Conservation (phyloP, 2,113 vertebrate species). For the Laticauda colubrina region DNA sequence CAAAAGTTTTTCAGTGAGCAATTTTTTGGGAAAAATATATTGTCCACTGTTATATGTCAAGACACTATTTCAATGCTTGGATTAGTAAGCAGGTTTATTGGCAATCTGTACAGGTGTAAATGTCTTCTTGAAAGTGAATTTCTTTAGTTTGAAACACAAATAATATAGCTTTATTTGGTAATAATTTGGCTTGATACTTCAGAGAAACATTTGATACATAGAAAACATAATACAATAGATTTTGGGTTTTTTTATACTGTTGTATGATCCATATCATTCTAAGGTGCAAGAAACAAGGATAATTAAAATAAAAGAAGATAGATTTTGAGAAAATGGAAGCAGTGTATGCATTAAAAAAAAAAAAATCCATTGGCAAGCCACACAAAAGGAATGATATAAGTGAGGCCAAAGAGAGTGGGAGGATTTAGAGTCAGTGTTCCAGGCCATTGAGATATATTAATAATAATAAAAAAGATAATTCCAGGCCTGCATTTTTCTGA, state of each 20-base stretch:
- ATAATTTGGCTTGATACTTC: background rate
- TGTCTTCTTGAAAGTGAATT: background rate
- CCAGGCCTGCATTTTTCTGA: slow-evolving; percentile 52
- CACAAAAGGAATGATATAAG: background rate
- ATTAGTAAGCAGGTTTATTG: background rate
- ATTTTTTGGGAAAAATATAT: no score
- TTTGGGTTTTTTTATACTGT: background rate
- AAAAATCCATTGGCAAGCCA: accelerated
- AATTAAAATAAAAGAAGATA: slow-evolving; percentile 6
- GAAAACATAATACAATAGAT: slow-evolving; percentile 11
- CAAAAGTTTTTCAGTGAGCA: no score
- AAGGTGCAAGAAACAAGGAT: background rate
- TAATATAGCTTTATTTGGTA: background rate
- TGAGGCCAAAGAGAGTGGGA: slow-evolving; percentile 4
- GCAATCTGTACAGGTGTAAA: background rate
- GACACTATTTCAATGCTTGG: background rate
- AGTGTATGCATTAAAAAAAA: background rate
- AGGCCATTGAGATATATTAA: slow-evolving; percentile 58
- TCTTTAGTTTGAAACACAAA: background rate
- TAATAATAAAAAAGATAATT: slow-evolving; percentile 60
- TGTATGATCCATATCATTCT: slow-evolving; percentile 10
- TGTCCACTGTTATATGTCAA: background rate
- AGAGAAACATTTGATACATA: background rate
- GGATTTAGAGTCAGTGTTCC: slow-evolving; percentile 51
- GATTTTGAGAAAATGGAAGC: background rate